Evolutionary conservation across 2,888 invertebrate genomes (phyloP).

Genomic region (Metallyticus violacea): DNA sequence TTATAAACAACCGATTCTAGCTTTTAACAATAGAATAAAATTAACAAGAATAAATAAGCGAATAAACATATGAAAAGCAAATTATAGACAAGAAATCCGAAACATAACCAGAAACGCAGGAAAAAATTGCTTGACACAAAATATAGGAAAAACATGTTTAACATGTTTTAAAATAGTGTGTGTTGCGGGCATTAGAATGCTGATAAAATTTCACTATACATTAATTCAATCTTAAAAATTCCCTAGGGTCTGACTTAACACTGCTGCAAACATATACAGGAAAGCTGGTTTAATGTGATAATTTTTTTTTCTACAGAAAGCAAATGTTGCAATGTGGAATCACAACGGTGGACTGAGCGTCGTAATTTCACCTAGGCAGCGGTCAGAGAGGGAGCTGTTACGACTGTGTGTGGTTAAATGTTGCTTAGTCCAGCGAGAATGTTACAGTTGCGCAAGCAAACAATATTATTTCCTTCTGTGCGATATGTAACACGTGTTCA

Average conservation of each 20-base stretch:
- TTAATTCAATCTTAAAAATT: background rate
- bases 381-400: background rate
- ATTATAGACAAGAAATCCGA: too few relatives aligned
- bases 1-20: too few relatives aligned
- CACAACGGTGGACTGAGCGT: too few relatives aligned
- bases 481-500: background rate
- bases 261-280: background rate
- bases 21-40: too few relatives aligned
- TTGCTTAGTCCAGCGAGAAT: background rate
- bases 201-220: background rate
- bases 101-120: too few relatives aligned
- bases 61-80: too few relatives aligned
- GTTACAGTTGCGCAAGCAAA: background rate
- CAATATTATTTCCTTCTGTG: background rate
- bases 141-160: too few relatives aligned
- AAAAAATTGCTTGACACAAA: too few relatives aligned
- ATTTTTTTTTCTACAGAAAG: too few relatives aligned
- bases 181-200: background rate
- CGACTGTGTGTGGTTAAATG: too few relatives aligned
- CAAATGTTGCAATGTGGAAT: background rate
- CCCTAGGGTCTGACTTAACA: background rate
- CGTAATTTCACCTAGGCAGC: background rate
- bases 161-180: background rate
- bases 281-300: background rate
- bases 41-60: too few relatives aligned